These are phyloP conservation scores for Caenorhabditis afra DNA, from an alignment of 2,888 invertebrate genomes.

Conservation along the genomic window DNA sequence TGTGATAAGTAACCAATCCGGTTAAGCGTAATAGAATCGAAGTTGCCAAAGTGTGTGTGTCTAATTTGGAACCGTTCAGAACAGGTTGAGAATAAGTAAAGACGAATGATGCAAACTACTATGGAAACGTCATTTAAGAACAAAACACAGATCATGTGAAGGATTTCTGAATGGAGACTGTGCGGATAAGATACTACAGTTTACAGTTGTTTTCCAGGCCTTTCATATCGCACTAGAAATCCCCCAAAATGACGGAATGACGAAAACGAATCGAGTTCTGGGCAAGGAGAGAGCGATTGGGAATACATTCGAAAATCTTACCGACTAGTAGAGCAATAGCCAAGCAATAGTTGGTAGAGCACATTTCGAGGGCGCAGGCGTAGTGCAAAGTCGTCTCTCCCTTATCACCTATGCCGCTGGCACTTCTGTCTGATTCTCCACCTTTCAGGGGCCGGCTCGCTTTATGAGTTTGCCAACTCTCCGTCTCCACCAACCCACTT, in stretches of 20 bases:
- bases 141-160: too few species aligned
- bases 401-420: constrained; percentile 50
- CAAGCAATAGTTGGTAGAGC: constrained; percentile 47
- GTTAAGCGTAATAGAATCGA: constrained; percentile 41
- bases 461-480: constrained; percentile 64
- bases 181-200: too few species aligned
- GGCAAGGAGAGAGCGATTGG: neutral
- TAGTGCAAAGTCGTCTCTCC: constrained; percentile 54
- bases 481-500: constrained; percentile 27
- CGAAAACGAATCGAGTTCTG: too few species aligned
- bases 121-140: too few species aligned
- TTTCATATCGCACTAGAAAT: too few species aligned
- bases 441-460: constrained; percentile 54
- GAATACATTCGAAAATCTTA: constrained; percentile 25
- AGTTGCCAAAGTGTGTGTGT: neutral
- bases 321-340: constrained; percentile 53
- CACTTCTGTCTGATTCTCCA: constrained; percentile 59
- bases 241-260: too few species aligned
- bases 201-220: too few species aligned
- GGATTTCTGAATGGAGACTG: too few species aligned
- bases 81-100: too few species aligned
- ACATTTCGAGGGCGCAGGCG: constrained; percentile 59
- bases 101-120: too few species aligned
- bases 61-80: constrained; percentile 6
- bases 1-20: constrained; percentile 48